These are phyloP conservation scores for Cervus canadensis DNA, from an alignment of 2,113 vertebrate species.

Conservation along the genomic window DNA sequence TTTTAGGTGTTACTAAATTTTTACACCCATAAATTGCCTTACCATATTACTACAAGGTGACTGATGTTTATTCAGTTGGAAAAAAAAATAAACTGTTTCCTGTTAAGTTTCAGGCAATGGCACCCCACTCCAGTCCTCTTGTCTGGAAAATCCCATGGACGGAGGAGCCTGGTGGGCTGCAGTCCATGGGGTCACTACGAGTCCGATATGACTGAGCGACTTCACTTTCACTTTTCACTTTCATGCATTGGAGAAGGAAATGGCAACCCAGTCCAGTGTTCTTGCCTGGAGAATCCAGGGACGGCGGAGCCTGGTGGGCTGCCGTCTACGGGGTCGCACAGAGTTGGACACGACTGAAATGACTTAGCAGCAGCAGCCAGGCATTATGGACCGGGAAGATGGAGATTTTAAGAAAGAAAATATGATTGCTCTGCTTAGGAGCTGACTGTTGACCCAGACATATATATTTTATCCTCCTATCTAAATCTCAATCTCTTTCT, in stretches of 20 bases:
- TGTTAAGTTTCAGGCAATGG: not conserved
- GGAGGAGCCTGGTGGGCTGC: not conserved
- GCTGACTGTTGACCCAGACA: not conserved
- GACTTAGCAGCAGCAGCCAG: not conserved
- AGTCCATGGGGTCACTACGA: not conserved
- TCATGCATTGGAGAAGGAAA: not conserved
- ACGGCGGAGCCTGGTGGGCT: not conserved
- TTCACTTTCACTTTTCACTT: not conserved
- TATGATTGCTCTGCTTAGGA: not conserved
- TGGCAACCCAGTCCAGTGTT: not conserved
- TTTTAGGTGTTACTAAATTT: not conserved
- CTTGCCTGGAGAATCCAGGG: not conserved
- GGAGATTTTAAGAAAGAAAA: conserved; percentile 8
- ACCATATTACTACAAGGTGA: not conserved
- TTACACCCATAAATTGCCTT: not conserved
- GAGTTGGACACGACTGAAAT: not conserved
- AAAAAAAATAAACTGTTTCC: not conserved
- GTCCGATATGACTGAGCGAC: not conserved
- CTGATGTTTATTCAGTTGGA: not conserved
- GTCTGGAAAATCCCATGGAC: fast-evolving
- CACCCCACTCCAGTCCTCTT: not conserved
- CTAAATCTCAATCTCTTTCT: not conserved
- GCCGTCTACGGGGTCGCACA: not conserved
- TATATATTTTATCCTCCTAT: not conserved
- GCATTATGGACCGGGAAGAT: not conserved